Percentiles rank a stretch among this genome's conserved stretches.
phyloP scores from a whole-genome alignment of 2,888 invertebrate genomes.

The Rhopalosiphum nymphaeae region DNA sequence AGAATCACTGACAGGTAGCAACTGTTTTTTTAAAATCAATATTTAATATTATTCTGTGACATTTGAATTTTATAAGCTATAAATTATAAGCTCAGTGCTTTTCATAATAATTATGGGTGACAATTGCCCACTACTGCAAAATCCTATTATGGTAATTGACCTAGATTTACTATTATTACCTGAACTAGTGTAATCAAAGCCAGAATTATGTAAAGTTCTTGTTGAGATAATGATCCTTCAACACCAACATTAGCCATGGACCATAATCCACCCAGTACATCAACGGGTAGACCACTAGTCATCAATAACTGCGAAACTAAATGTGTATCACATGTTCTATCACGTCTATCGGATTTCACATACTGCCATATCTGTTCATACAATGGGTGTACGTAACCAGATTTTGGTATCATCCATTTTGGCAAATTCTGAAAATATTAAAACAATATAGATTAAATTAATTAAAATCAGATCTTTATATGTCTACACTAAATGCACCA shows the following conservation, averaged over 20 bases:
- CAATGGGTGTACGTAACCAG: constrained; percentile 70
- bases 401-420: constrained; percentile 71
- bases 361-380: constrained; percentile 72
- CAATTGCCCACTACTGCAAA: not conserved
- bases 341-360: constrained; percentile 70
- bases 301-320: constrained; percentile 70
- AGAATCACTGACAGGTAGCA: no score
- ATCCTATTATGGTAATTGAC: not conserved
- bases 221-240: constrained; percentile 72
- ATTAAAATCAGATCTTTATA: not conserved
- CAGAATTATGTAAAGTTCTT: constrained; percentile 71
- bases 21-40: not conserved
- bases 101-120: not conserved
- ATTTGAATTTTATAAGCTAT: not conserved
- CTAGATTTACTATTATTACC: constrained; percentile 67
- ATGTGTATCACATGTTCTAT: constrained; percentile 68
- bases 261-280: constrained; percentile 72
- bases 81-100: not conserved
- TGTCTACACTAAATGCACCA: not conserved
- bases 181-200: constrained; percentile 73
- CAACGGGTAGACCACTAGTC: constrained; percentile 72
- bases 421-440: constrained; percentile 68
- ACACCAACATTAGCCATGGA: constrained; percentile 72
- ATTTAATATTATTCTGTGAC: not conserved
- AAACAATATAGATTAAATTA: not conserved